Base-by-base conservation (phyloP, 2,888 invertebrate species). In the Anodontia alba region DNA sequence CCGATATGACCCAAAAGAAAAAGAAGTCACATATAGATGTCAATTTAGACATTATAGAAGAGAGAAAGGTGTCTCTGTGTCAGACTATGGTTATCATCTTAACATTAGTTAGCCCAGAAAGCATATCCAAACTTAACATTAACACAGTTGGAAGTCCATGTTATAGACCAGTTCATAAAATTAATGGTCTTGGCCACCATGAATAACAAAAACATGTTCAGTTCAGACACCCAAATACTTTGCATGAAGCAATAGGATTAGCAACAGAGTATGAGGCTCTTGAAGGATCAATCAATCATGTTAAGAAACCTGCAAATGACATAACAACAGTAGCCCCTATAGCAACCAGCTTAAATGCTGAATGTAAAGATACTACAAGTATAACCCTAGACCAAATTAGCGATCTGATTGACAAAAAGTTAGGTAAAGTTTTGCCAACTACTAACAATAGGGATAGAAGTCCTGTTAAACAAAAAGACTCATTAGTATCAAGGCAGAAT, bases 11-110 rank as follows among this genome's bases (percentile, higher is more conserved):
- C 80, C 80, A 2, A 46, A 69, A 33, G 80, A 80, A 38, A 31
- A 76, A 23, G 76, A 68, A 20, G 26, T 70, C 23, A 67, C 72
- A 12, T 80, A 51, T 33, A 42, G 76, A 15, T 80, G 76, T 31
- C 71, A 81, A 42, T 81, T 81, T 62, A 33, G 77, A 10, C 76
- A 73, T 31, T 38, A 49, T 15, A 73, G 62, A 54, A n/a, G 76
- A 26, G 17, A 68, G 8, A 57, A 62, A 31, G 57, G 38, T 3
- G 80, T 68, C 38, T 67, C 57, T n/a, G 73, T 36, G 1, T 33
- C 80, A 20, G 76, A 68, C n/a, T 80, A 67, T 73, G 76, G 80
- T 12, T 80, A 76, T 36, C 20, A 57, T n/a, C 43, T 80, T 17
- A 36, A 43, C 2, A 36, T n/a, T n/a, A 73, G 23, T 67, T 80